Percentiles rank a stretch among this genome's conserved stretches.
These are phyloP conservation scores for Dicroscelio sp. DNA, from an alignment of 2,888 invertebrate species.

Conservation along the genomic window DNA sequence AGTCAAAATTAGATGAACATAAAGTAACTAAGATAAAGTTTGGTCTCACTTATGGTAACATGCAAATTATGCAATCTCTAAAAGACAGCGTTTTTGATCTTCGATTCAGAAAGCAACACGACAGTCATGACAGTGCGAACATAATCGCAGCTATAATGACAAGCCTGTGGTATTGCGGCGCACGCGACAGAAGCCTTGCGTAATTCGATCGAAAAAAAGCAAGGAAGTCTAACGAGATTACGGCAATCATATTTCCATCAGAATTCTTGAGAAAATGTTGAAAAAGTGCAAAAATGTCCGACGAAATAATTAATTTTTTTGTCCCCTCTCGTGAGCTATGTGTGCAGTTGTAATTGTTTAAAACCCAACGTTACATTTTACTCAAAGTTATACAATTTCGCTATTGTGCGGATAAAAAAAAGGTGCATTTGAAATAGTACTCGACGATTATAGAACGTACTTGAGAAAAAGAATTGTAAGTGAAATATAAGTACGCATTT, in stretches of 20 bases:
- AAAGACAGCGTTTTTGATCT: slow-evolving; percentile 40
- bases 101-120: slow-evolving; percentile 48
- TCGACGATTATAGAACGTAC: slow-evolving; percentile 4
- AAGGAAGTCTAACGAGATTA: slow-evolving; percentile 78
- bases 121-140: slow-evolving; percentile 66
- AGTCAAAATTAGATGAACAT: too few species aligned
- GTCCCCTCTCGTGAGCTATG: neutral
- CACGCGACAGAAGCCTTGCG: slow-evolving; percentile 76
- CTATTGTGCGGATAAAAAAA: slow-evolving; percentile 16
- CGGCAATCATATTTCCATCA: slow-evolving; percentile 73
- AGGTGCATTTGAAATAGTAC: slow-evolving; percentile 16
- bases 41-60: neutral
- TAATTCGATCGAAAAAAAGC: slow-evolving; percentile 75
- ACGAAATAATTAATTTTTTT: slow-evolving; percentile 74
- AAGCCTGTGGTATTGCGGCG: slow-evolving; percentile 56
- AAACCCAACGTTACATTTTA: too few species aligned
- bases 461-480: slow-evolving; percentile 55
- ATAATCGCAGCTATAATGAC: slow-evolving; percentile 70
- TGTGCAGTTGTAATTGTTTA: neutral
- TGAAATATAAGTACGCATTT: slow-evolving; percentile 50
- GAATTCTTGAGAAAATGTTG: slow-evolving; percentile 61
- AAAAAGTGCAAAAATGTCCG: slow-evolving; percentile 62
- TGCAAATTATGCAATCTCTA: slow-evolving; percentile 17
- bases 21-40: too few species aligned
- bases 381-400: too few species aligned